Conservation (phyloP, 2,113 vertebrate species). For the Psettodes erumei region DNA sequence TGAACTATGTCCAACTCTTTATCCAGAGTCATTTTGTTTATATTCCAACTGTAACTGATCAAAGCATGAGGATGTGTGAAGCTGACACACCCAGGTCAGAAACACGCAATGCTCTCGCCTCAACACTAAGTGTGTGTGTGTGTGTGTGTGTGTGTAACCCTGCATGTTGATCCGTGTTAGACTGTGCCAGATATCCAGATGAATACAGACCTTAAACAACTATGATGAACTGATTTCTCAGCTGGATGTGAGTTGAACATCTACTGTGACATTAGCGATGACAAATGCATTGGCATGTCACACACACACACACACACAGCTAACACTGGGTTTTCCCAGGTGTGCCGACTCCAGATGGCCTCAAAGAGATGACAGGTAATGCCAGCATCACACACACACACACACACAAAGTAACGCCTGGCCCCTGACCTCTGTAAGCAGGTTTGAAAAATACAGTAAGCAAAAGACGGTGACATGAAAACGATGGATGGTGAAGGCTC, state of each 20-base stretch:
- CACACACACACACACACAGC: slow-evolving; percentile 26
- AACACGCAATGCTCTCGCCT: neutral
- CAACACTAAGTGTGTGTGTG: no score
- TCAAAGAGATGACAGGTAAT: slow-evolving; percentile 69
- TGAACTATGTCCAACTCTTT: neutral
- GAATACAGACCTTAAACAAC: no score
- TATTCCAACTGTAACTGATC: neutral
- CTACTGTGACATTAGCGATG: slow-evolving; percentile 26
- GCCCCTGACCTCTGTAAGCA: slow-evolving; percentile 51
- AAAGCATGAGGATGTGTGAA: neutral
- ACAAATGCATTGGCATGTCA: slow-evolving; percentile 60
- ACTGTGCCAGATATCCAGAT: no score
- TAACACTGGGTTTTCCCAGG: slow-evolving; percentile 55
- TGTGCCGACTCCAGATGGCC: slow-evolving; percentile 77
- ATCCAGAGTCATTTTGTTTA: neutral
- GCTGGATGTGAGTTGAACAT: slow-evolving; percentile 16
- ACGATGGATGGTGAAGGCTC: slow-evolving; percentile 20
- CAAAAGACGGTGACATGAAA: slow-evolving; percentile 53
- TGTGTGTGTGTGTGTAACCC: neutral
- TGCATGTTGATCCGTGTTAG: neutral
- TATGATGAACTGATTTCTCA: no score
- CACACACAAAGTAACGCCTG: slow-evolving; percentile 44
- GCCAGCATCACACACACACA: slow-evolving; percentile 48
- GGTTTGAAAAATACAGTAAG: slow-evolving; percentile 56
- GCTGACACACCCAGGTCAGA: neutral